Conservation (phyloP, 2,888 invertebrate genomes). For the Calameuta idolon region DNA sequence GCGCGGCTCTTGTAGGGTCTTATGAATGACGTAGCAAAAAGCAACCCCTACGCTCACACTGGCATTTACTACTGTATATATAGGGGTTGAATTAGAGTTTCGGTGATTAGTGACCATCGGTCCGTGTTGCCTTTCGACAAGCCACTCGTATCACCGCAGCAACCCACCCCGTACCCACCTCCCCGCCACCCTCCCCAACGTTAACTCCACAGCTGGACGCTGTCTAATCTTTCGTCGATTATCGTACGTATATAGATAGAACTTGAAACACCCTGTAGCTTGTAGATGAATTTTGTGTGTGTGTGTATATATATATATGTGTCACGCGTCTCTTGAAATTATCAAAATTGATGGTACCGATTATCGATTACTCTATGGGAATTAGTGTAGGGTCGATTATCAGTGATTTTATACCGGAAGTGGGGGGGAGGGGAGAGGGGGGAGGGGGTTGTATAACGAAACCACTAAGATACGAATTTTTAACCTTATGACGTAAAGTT, state of each 20-base stretch:
- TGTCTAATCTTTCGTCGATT: slow-evolving; percentile 60
- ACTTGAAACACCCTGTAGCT: slow-evolving; percentile 25
- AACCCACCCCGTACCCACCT: neutral
- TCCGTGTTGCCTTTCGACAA: slow-evolving; percentile 45
- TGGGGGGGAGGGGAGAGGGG: no score
- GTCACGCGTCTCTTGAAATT: neutral
- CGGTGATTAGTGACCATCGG: slow-evolving; percentile 39
- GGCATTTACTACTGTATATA: neutral
- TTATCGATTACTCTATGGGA: neutral
- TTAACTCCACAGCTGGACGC: slow-evolving; percentile 51
- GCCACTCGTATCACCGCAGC: slow-evolving; percentile 30
- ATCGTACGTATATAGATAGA: slow-evolving; percentile 50
- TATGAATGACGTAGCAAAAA: slow-evolving; percentile 64
- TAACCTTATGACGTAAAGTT: neutral
- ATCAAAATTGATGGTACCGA: neutral
- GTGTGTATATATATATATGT: neutral
- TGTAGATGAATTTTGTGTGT: neutral
- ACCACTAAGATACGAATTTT: neutral
- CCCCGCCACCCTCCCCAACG: slow-evolving; percentile 4
- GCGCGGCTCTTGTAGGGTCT: slow-evolving; percentile 32
- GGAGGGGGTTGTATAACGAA: no score
- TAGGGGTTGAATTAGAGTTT: slow-evolving; percentile 1
- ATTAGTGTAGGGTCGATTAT: no score
- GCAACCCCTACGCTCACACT: slow-evolving; percentile 17
- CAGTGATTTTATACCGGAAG: no score